A percentile compares a stretch with the other conserved stretches of the same genome.
Conservation (phyloP, 1,140 invertebrate genomes). For the Drosophila serrata region DNA sequence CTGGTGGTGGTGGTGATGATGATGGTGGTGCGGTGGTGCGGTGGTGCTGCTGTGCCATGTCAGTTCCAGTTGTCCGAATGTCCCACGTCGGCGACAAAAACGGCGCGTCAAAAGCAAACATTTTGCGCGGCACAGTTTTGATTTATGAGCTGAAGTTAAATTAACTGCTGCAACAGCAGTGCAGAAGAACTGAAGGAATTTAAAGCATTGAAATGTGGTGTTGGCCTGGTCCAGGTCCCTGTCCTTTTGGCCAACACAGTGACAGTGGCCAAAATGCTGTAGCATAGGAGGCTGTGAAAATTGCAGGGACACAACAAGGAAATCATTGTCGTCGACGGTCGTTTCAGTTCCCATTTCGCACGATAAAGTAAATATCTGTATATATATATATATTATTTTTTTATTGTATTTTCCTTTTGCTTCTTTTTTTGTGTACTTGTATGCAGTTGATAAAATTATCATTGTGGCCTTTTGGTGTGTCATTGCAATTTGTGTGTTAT, state of each 20-base stretch:
- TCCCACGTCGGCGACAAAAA: constrained; percentile 68
- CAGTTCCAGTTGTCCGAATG: constrained; percentile 44
- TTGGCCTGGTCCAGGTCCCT: constrained; percentile 30
- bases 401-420: constrained; percentile 35
- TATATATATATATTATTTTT: constrained; percentile 14
- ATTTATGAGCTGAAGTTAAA: constrained; percentile 85
- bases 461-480: constrained; percentile 45
- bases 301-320: constrained; percentile 64
- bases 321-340: constrained; percentile 49
- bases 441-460: constrained; percentile 69
- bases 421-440: constrained; percentile 9
- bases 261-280: constrained; percentile 40
- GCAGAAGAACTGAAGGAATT: constrained; percentile 61
- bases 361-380: constrained; percentile 71
- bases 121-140: constrained; percentile 83
- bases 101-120: constrained; percentile 82
- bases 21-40: background rate
- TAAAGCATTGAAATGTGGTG: constrained; percentile 71
- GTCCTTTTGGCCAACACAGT: constrained; percentile 42
- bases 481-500: constrained; percentile 37
- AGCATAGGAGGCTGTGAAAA: constrained; percentile 46
- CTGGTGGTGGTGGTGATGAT: background rate
- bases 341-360: constrained; percentile 49
- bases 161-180: constrained; percentile 68
- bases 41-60: constrained; percentile 8